These are phyloP conservation scores for Bubo bubo DNA, from an alignment of 2,113 vertebrate species.

Conservation along the genomic window DNA sequence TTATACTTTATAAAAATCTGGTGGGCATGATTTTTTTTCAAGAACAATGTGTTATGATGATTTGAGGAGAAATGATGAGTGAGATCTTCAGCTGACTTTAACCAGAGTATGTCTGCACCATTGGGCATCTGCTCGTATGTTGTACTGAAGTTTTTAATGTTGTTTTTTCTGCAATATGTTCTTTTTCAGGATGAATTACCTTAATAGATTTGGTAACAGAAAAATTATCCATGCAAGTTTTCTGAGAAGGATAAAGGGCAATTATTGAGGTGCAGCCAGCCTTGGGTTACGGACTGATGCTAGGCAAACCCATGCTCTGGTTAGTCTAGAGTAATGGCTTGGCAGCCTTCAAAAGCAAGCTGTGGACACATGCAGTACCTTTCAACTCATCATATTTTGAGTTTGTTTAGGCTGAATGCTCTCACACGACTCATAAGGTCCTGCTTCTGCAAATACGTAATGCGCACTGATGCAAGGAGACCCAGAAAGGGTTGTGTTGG, in stretches of 20 bases:
- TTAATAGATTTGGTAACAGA: background rate
- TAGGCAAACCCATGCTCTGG: background rate
- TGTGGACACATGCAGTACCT: background rate
- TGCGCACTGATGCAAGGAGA: accelerated
- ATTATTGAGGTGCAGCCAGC: background rate
- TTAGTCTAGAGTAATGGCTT: background rate
- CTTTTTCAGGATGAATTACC: background rate
- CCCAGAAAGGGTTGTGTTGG: background rate
- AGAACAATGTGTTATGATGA: background rate
- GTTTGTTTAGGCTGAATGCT: background rate
- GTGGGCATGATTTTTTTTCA: background rate
- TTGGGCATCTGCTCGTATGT: background rate
- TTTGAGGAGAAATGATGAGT: background rate
- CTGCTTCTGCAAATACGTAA: background rate
- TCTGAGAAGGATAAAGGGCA: background rate
- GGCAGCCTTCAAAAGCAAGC: background rate
- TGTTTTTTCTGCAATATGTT: background rate
- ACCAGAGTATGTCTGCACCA: background rate
- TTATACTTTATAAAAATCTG: background rate
- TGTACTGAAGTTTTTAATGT: background rate
- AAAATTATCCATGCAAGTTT: background rate
- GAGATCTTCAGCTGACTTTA: background rate
- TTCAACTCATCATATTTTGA: background rate
- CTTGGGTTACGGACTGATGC: background rate
- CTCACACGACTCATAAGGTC: background rate